Evolutionary conservation across 1,140 invertebrate species (phyloP), one percentile per base, ranked within the genome.

Genomic region (Ruditapes philippinarum): DNA sequence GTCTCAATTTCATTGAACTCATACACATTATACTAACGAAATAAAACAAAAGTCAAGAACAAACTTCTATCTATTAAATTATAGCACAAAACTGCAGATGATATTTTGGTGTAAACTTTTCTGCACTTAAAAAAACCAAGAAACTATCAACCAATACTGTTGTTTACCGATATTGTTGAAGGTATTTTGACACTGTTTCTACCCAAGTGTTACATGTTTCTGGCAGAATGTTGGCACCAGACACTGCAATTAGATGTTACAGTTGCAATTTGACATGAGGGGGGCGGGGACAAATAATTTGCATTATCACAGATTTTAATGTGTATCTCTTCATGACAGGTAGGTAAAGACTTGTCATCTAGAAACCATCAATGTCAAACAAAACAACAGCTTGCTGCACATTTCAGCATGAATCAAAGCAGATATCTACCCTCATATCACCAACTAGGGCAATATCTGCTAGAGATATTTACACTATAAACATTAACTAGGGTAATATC

Each of bases 211-310:
- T 70, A 70, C 65, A 28, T 38, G 31, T 22, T 28, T 2, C 33
- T 70, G 65, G 38, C 65, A 70, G 65, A 70, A 36, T 1, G 1
- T 40, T 70, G 65, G 65, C 65, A 70, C 33, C 1, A 22, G 62
- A 11, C 12, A 4, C 14, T 31, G 25, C 25, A 65, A 65, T 65
- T 65, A 70, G 65, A 70, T 45, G 42, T 45, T 38, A 70, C 36
- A 70, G 28, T 70, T 70, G 65, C 65, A 70, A 19, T 38, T 38
- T 62, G 57, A 62, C 57, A 62, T 38, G 65, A 38, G 65, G 65
- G 65, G 65, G 65, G 65, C 22, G 65, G 65, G 54, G 33, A 62
- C 57, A 5, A 62, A 62, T 25, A 62, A 62, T 38, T 31, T 40
- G 38, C 31, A 70, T 70, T 70, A 70, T 38, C 57, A 62, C n/a